These are phyloP conservation scores for Hippoglossus hippoglossus DNA, from an alignment of 2,797 vertebrate genomes.

Conservation along the genomic window DNA sequence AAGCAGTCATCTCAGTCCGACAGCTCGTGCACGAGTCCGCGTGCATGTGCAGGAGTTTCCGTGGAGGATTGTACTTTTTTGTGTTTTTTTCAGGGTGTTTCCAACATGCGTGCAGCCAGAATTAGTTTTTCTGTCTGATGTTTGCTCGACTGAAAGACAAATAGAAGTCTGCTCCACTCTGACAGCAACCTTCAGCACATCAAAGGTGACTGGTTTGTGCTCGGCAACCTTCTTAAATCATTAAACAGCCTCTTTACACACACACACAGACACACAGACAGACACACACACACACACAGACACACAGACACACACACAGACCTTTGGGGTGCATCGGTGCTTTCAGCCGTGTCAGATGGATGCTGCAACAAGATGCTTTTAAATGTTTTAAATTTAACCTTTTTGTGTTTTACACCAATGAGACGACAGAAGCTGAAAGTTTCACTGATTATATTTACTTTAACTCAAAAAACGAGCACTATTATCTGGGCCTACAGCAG, in stretches of 20 bases:
- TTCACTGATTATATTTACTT: too few species aligned
- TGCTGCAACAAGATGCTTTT: constrained; percentile 17
- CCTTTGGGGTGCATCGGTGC: constrained; percentile 19
- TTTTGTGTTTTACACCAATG: neutral
- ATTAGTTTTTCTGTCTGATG: constrained; percentile 5
- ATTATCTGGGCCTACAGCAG: too few species aligned
- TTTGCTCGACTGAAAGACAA: constrained; percentile 40
- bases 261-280: constrained; percentile 26
- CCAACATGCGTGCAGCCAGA: neutral
- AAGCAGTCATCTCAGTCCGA: constrained; percentile 44
- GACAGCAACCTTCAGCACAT: constrained; percentile 52
- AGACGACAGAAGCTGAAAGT: neutral
- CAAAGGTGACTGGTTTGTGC: constrained; percentile 42
- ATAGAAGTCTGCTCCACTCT: constrained; percentile 30
- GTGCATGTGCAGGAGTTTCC: neutral
- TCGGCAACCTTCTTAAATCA: constrained; percentile 53
- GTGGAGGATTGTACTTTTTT: neutral
- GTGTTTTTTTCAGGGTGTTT: neutral
- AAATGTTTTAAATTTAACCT: neutral
- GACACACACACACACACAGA: neutral
- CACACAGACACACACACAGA: constrained; percentile 37
- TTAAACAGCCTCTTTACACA: constrained; percentile 64
- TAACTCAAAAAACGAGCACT: too few species aligned
- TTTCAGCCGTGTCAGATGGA: constrained; percentile 11
- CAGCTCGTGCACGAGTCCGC: neutral